phyloP scores from a whole-genome alignment of 2,888 invertebrate genomes.

The Aspidapion aeneum region DNA sequence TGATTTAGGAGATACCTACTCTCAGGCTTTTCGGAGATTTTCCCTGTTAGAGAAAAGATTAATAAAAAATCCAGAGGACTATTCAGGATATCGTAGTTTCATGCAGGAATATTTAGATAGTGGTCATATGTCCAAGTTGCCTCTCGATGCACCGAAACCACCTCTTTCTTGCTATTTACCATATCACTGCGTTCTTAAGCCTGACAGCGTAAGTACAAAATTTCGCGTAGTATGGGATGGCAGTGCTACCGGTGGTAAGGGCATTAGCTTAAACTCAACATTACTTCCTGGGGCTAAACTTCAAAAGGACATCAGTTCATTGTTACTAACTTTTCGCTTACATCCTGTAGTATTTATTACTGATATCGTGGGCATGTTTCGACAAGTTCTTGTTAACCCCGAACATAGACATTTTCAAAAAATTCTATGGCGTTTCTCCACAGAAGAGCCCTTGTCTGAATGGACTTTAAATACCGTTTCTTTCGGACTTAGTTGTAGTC shows the following conservation, averaged over 20 bases:
- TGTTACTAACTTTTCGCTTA: constrained; percentile 8
- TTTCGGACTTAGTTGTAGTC: constrained; percentile 9
- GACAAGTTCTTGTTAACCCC: constrained; percentile 4
- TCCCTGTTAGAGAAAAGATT: constrained; percentile 3
- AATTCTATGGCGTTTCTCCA: constrained; percentile 11
- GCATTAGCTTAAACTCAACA: constrained; percentile 3
- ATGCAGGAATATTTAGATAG: constrained; percentile 8
- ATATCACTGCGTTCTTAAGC: constrained; percentile 15
- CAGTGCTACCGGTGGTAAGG: constrained; percentile 7
- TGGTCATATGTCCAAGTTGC: constrained; percentile 10
- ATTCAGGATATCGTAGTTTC: constrained; percentile 7
- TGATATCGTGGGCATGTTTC: constrained; percentile 12
- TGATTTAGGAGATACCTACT: constrained; percentile 9
- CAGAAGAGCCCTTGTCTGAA: constrained; percentile 8
- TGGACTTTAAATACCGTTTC: constrained; percentile 8
- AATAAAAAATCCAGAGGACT: constrained; percentile 7
- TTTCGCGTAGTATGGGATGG: constrained; percentile 15
- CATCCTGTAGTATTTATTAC: constrained; percentile 7
- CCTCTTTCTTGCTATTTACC: constrained; percentile 14
- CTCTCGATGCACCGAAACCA: neutral
- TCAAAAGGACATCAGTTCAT: constrained; percentile 8
- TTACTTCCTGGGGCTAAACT: constrained; percentile 8
- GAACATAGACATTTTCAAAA: constrained; percentile 7
- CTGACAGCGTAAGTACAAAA: constrained; percentile 15
- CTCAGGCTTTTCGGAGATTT: constrained; percentile 8